These are phyloP conservation scores for Zaprionus camerounensis DNA, from an alignment of 1,140 invertebrate species.

Conservation along the genomic window DNA sequence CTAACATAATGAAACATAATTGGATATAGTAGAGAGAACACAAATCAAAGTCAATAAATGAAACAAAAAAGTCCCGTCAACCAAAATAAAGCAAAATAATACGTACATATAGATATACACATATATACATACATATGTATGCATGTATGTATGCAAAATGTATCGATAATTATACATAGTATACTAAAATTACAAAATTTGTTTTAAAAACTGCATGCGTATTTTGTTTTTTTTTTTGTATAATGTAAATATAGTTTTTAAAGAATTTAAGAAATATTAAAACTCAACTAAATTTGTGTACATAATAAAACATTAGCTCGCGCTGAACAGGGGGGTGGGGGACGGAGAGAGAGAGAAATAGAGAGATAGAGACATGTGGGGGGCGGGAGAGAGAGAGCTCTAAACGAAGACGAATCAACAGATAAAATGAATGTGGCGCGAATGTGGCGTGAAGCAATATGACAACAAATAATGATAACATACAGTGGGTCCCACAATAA, in stretches of 20 bases:
- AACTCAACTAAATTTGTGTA: constrained; percentile 54
- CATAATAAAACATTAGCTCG: constrained; percentile 68
- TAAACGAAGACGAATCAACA: constrained; percentile 64
- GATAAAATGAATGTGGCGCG: constrained; percentile 27
- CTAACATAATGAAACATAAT: constrained; percentile 54
- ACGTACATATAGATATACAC: constrained; percentile 51
- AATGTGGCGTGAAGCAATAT: constrained; percentile 41
- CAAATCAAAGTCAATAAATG: constrained; percentile 65
- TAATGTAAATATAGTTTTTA: constrained; percentile 52
- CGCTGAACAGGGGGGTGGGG: constrained; percentile 28
- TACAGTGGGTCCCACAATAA: constrained; percentile 21
- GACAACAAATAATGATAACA: constrained; percentile 40
- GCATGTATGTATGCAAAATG: constrained; percentile 41
- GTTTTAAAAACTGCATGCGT: constrained; percentile 78
- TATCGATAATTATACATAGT: constrained; percentile 59
- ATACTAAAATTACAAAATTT: constrained; percentile 67
- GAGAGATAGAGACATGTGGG: constrained; percentile 11
- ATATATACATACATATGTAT: constrained; percentile 29
- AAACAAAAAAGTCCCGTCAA: constrained; percentile 83
- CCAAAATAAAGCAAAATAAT: constrained; percentile 81
- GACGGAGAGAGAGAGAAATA: background rate
- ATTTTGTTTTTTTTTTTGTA: constrained; percentile 56
- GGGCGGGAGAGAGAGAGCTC: constrained; percentile 37
- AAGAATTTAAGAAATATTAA: constrained; percentile 52
- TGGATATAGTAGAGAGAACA: constrained; percentile 55